Evolutionary conservation across 2,888 invertebrate species (phyloP).

Genomic region (Priapulus caudatus): DNA sequence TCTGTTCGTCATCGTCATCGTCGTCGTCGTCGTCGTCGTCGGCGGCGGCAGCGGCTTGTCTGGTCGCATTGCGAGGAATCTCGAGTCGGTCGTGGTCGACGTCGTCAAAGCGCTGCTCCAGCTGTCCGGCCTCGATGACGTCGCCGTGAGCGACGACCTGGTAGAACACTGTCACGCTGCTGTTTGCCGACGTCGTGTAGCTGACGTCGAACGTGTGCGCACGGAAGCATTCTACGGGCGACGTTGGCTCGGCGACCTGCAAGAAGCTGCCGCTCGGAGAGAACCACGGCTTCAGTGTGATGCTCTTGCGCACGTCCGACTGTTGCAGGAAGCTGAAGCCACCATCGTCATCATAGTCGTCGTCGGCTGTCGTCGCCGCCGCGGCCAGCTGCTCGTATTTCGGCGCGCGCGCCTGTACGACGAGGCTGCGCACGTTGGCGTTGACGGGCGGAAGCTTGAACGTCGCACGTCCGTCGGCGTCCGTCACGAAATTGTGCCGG

Average conservation of each 20-base stretch:
- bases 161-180: not conserved
- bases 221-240: not conserved
- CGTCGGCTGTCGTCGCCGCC: too few species aligned
- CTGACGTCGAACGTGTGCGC: not conserved
- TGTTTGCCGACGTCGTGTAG: not conserved
- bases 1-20: not conserved
- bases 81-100: not conserved
- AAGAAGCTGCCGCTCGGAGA: not conserved
- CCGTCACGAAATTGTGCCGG: not conserved
- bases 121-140: not conserved
- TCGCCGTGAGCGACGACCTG: not conserved
- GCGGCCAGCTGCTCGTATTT: too few species aligned
- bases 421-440: not conserved
- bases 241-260: not conserved
- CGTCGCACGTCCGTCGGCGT: not conserved
- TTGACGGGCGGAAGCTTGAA: not conserved
- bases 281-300: not conserved
- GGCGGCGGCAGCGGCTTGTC: too few species aligned
- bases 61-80: too few species aligned
- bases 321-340: not conserved
- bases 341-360: not conserved
- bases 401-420: not conserved
- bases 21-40: not conserved
- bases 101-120: not conserved
- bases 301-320: conserved; percentile 1